Evolutionary conservation across 1,140 invertebrate species (phyloP), one percentile per base, ranked within the genome.

Genomic region (Macrotrachela quadricornifera): DNA sequence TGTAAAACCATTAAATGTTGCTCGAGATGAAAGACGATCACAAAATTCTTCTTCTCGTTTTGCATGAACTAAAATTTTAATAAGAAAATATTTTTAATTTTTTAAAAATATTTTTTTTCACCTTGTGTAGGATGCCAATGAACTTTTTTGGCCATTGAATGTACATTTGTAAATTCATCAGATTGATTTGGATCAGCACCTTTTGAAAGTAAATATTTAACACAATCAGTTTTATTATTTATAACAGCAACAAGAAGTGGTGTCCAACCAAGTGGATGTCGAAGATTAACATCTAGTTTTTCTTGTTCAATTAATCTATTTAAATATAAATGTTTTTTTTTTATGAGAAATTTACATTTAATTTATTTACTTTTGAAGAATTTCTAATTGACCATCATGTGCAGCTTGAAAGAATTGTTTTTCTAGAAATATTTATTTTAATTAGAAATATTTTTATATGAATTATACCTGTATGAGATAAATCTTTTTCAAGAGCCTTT

Each of bases 211-310:
- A 91, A 69, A 57, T 77, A 64, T 66, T 75, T 73, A 3, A 85
- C 74, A 54, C 76, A 56, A 46, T 44, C 41, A 47, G 15, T 14
- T 44, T 77, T 75, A 45, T 77, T 76, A 70, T 84, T 86, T 15
- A 85, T 78, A 30, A 80, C 80, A 51, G 84, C 83, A 47, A 79
- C 75, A 69, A 86, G 83, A 38, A 90, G 70, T 13, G 82, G 75
- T 46, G 82, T 86, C 84, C 85, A 88, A 40, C 85, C 85, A 37
- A 85, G 54, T 38, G 58, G 44, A 57, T 68, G 67, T 46, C 59
- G 56, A 15, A 55, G 46, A 56, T 69, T 66, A 4, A 67, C 59
- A 59, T 68, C 61, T 39, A 64, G 48, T 42, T 42, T 42, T 4
- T 30, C 21, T 30, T 30, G 21, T 30, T 30, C 21, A 30, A 30